Percentiles rank a stretch among this genome's conserved stretches.
Conservation (phyloP, 2,113 vertebrate genomes). For the Callocephalon fimbriatum region DNA sequence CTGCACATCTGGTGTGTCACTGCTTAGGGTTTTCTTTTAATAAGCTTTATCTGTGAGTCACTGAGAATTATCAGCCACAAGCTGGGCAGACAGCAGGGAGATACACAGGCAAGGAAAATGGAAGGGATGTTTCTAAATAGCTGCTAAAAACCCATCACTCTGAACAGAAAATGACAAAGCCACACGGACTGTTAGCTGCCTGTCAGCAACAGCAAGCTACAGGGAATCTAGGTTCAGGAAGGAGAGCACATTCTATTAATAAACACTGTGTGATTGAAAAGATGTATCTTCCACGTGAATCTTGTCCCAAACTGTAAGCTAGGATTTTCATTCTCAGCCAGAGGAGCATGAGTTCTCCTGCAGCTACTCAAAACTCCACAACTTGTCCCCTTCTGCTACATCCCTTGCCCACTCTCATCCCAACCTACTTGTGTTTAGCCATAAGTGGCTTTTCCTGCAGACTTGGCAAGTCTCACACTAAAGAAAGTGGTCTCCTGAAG, state of each 20-base stretch:
- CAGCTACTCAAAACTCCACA: neutral
- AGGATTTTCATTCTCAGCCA: neutral
- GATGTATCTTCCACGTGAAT: neutral
- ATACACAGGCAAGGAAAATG: constrained; percentile 6
- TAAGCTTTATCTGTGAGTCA: constrained; percentile 49
- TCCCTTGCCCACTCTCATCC: neutral
- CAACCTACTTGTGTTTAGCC: neutral
- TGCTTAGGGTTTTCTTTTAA: neutral
- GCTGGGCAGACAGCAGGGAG: neutral
- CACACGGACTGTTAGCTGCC: neutral
- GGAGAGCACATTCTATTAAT: neutral
- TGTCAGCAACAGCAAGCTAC: neutral
- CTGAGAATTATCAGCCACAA: constrained; percentile 11
- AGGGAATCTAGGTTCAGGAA: neutral
- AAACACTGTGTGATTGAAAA: neutral
- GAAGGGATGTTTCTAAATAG: neutral
- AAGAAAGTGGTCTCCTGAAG: neutral
- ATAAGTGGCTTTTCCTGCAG: neutral
- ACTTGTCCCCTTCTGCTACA: neutral
- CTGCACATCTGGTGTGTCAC: constrained; percentile 51
- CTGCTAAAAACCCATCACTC: neutral
- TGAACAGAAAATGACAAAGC: neutral
- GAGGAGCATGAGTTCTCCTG: neutral
- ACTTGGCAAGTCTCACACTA: neutral
- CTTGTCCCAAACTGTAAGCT: neutral